Evolutionary conservation across 2,888 invertebrate genomes (phyloP).

Genomic region (Acanthococcus lagerstroemiae): DNA sequence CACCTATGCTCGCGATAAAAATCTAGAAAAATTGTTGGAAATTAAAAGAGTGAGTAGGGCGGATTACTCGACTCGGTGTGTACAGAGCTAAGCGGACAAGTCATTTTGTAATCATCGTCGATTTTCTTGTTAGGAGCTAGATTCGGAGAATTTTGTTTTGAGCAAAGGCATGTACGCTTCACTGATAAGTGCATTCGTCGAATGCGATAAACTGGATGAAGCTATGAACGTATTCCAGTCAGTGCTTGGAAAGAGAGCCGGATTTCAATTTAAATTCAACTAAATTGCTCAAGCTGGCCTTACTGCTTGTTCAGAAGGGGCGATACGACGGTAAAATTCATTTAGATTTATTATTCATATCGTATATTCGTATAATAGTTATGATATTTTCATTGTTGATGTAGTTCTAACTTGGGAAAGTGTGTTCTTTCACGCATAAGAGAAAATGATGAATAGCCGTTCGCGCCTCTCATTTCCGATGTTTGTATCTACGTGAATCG

Average conservation of each 20-base stretch:
- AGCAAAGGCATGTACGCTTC: background rate
- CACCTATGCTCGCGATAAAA: background rate
- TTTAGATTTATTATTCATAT: background rate
- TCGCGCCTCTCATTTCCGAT: too few relatives aligned
- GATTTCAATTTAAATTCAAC: slow-evolving; percentile 51
- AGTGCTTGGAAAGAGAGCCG: too few relatives aligned
- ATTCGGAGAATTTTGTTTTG: background rate
- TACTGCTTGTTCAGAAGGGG: slow-evolving; percentile 49
- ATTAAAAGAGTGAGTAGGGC: background rate
- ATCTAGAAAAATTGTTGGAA: background rate
- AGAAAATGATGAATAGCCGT: too few relatives aligned
- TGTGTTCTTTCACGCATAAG: too few relatives aligned
- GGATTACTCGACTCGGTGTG: too few relatives aligned
- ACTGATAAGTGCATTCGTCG: background rate
- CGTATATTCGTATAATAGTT: background rate
- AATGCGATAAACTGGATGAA: background rate
- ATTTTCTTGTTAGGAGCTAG: background rate
- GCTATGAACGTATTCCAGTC: background rate
- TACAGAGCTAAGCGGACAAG: too few relatives aligned
- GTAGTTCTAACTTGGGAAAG: too few relatives aligned
- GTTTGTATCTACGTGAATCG: too few relatives aligned
- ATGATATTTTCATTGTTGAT: background rate
- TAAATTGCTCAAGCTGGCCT: slow-evolving; percentile 52
- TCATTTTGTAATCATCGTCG: background rate
- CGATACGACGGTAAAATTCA: background rate